Evolutionary conservation across 2,797 vertebrate species (phyloP), one percentile per base, ranked within the genome.

Genomic region (Syncerus caffer): DNA sequence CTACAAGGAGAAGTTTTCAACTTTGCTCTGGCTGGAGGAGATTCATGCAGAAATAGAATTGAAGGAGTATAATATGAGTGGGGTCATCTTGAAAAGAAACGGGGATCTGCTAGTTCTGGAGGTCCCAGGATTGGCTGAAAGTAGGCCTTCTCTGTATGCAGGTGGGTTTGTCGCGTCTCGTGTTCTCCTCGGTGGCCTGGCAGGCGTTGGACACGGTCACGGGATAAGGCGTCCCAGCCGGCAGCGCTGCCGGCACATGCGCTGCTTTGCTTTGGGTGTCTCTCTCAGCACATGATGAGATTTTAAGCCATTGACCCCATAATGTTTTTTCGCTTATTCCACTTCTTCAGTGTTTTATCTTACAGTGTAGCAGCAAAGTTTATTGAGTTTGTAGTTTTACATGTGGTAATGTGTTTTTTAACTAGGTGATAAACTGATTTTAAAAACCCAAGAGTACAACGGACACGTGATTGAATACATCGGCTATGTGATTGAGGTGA

Each of bases 21-120:
- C 99, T 8, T 99, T 99, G 25, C 97, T 99, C 38, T 99, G 99
- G 99, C 99, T 99, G 84, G 99, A 99, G 98, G 99, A 99, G 97
- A 99, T 99, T 82, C 96, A 99, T 0, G 98, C 98, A 23, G 99
- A 99, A 97, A 98, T 38, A 15, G 99, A 99, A 51, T 92, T 99
- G 19, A 99, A 97, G 79, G 99, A 99, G 80, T 99, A 99, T 50
- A 98, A 98, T 51, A 99, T 99, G 98, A 98, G 58, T 3, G 99
- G 99, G 0, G 99, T 99, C 13, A 97, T 98, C 71, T 98, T 99
- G 96, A 99, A 99, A 90, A 99, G 99, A 93, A 99, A 99, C 29
- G 99, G 99, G 0, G 97, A 96, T 15, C 98, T 98, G 27, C 98
- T 99, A 31, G 98, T 99, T 57, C 97, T 99, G 71, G 99, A 99